Conservation (phyloP, 2,888 invertebrate genomes). For the Eulithis prunata region DNA sequence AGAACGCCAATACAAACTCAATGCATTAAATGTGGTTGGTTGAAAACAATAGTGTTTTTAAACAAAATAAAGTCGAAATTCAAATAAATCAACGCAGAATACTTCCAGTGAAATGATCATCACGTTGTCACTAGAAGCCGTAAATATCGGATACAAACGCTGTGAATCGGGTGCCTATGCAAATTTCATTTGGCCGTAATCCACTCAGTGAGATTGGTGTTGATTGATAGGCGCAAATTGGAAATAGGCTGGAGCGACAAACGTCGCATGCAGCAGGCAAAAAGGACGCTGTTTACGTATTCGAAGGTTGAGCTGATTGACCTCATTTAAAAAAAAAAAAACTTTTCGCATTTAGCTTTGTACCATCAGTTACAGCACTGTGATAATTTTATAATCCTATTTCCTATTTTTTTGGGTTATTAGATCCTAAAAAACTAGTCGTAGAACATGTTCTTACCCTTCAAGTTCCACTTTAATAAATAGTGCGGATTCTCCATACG, state of each 20-base stretch:
- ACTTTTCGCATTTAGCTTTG: too few relatives aligned
- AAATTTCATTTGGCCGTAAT: slow-evolving; percentile 88
- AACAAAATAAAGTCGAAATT: background rate
- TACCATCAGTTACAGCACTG: too few relatives aligned
- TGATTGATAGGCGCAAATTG: slow-evolving; percentile 90
- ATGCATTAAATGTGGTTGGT: too few relatives aligned
- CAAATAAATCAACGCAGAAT: slow-evolving; percentile 4
- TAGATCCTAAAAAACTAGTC: too few relatives aligned
- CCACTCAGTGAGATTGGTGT: slow-evolving; percentile 88
- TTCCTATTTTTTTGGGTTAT: too few relatives aligned
- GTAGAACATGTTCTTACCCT: too few relatives aligned
- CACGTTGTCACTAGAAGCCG: slow-evolving; percentile 41
- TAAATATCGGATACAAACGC: slow-evolving; percentile 68
- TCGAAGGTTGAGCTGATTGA: slow-evolving; percentile 25
- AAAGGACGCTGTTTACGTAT: slow-evolving; percentile 25
- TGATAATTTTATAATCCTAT: too few relatives aligned
- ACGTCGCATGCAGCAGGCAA: slow-evolving; percentile 46
- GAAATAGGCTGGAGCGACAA: slow-evolving; percentile 78
- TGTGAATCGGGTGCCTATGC: slow-evolving; percentile 82
- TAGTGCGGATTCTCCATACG: too few relatives aligned
- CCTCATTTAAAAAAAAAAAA: background rate
- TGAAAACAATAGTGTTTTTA: too few relatives aligned
- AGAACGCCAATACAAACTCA: background rate
- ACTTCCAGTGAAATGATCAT: slow-evolving; percentile 31
- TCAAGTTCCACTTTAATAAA: too few relatives aligned